Evolutionary conservation across 2,113 vertebrate species (phyloP).

Genomic region (Gavialis gangeticus): DNA sequence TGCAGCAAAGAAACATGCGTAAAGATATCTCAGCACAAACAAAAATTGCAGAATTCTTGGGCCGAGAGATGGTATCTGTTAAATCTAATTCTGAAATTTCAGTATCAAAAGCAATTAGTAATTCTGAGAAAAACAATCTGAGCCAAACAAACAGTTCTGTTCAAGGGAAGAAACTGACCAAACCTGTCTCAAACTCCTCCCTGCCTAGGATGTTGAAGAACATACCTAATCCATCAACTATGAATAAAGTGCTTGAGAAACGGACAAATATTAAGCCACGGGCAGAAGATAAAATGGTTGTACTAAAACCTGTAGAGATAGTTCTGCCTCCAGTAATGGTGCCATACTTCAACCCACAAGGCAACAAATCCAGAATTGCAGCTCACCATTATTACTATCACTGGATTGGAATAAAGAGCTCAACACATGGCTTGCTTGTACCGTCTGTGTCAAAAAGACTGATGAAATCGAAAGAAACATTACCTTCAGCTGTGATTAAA

Average conservation of each 20-base stretch:
- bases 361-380: not conserved
- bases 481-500: not conserved
- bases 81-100: not conserved
- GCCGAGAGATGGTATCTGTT: constrained; percentile 11
- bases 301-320: constrained; percentile 77
- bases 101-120: not conserved
- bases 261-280: not conserved
- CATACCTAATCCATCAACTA: not conserved
- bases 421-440: not conserved
- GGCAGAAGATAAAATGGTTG: constrained; percentile 38
- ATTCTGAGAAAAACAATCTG: not conserved
- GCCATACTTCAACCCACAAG: constrained; percentile 19
- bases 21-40: constrained; percentile 20
- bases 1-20: not conserved
- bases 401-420: constrained; percentile 19
- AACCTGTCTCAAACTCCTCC: not conserved
- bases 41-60: constrained; percentile 67
- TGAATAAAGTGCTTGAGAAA: rapidly evolving
- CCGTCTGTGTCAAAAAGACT: not conserved
- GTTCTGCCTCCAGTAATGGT: constrained; percentile 76
- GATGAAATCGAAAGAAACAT: constrained; percentile 54
- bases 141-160: rapidly evolving
- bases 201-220: not conserved
- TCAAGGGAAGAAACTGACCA: constrained; percentile 6
- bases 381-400: not conserved